Evolutionary conservation across 2,888 invertebrate genomes (phyloP).

Genomic region (Ceriagrion tenellum): DNA sequence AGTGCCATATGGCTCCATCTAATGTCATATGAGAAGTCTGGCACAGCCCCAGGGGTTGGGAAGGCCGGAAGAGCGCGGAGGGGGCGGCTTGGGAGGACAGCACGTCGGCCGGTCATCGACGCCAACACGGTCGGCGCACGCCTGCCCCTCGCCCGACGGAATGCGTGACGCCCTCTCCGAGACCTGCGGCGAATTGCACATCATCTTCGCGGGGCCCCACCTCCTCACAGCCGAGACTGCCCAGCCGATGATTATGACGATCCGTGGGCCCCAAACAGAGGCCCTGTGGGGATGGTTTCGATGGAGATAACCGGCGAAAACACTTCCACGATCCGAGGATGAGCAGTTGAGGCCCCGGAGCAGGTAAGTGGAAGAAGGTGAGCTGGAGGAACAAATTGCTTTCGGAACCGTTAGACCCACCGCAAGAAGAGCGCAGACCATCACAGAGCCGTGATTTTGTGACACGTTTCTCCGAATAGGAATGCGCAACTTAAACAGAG

Average conservation of each 20-base stretch:
- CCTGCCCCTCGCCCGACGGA: neutral
- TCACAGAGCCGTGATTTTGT: too few species aligned
- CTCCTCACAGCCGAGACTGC: neutral
- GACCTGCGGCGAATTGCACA: constrained; percentile 29
- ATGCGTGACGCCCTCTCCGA: constrained; percentile 30
- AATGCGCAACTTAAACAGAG: too few species aligned
- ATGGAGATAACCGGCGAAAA: neutral
- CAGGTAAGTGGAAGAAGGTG: neutral
- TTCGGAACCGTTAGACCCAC: neutral
- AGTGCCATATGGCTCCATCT: too few species aligned
- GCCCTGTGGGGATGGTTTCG: neutral
- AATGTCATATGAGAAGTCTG: neutral
- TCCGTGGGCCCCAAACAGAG: neutral
- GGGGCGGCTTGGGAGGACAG: neutral
- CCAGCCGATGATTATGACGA: constrained; percentile 24
- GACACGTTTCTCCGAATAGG: too few species aligned
- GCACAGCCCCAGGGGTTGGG: neutral
- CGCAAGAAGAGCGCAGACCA: neutral
- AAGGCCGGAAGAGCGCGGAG: neutral
- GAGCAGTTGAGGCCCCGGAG: neutral
- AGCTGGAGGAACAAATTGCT: constrained; percentile 26
- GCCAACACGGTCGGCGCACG: neutral
- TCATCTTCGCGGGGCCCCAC: neutral
- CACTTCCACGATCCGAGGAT: neutral
- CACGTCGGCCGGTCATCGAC: neutral